Percentiles rank a stretch among this genome's conserved stretches.
Evolutionary conservation across 1,140 invertebrate species (phyloP).

Genomic region (Danaus plexippus): DNA sequence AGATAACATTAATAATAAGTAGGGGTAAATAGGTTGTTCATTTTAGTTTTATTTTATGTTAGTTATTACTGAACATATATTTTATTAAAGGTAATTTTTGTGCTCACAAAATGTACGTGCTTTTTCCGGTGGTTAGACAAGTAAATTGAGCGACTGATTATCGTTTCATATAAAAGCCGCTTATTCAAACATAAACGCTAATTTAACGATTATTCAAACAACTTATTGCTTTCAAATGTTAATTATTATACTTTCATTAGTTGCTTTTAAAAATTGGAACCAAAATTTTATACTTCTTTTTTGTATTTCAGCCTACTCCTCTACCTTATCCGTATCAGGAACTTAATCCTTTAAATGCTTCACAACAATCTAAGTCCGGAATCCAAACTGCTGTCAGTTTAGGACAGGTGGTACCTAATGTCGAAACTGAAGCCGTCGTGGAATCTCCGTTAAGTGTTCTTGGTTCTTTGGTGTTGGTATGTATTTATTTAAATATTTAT

Average conservation of each 20-base stretch:
- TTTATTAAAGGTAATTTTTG: too few species aligned
- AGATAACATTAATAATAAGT: conserved; percentile 2
- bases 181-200: conserved; percentile 7
- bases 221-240: too few species aligned
- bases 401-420: too few species aligned
- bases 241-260: too few species aligned
- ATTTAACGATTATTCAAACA: conserved; percentile 6
- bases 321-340: conserved; percentile 12
- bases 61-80: too few species aligned
- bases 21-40: too few species aligned
- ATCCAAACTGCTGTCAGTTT: too few species aligned
- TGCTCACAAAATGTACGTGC: neutral
- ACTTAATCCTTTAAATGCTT: conserved; percentile 2
- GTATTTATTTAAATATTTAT: conserved; percentile 1
- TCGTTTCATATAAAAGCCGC: conserved; percentile 6
- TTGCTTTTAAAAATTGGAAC: too few species aligned
- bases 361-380: neutral
- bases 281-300: conserved; percentile 2
- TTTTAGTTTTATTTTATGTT: too few species aligned
- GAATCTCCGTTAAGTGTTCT: conserved; percentile 5
- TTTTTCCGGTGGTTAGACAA: conserved; percentile 11
- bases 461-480: conserved; percentile 10
- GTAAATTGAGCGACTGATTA: conserved; percentile 5
- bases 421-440: too few species aligned
- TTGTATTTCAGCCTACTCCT: conserved; percentile 12